A percentile compares a stretch with the other conserved stretches of the same genome.
These are phyloP conservation scores for Oryzaephilus surinamensis DNA, from an alignment of 1,140 invertebrate genomes.

Conservation along the genomic window DNA sequence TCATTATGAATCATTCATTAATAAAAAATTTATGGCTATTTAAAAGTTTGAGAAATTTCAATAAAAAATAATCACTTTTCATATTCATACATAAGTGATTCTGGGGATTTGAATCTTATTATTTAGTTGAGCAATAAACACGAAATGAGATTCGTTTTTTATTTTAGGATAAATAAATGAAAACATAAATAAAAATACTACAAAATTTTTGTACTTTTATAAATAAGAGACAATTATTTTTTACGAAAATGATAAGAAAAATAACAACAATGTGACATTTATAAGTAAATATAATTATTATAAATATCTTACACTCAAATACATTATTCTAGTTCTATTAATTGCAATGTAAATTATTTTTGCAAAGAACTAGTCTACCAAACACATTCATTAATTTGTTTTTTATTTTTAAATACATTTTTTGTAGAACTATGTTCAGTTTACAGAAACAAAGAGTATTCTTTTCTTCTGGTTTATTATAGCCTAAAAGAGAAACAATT, in stretches of 20 bases:
- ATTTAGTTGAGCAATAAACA: too few species aligned
- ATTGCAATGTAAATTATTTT: slow-evolving; percentile 16
- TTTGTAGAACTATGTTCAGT: slow-evolving; percentile 28
- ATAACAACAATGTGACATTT: slow-evolving; percentile 21
- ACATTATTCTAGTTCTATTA: slow-evolving; percentile 34
- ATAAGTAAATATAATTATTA: slow-evolving; percentile 38
- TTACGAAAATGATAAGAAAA: slow-evolving; percentile 9
- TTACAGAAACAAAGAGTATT: slow-evolving; percentile 20
- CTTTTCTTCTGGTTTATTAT: slow-evolving; percentile 7
- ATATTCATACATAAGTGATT: too few species aligned
- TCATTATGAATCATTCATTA: too few species aligned
- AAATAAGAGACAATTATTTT: too few species aligned
- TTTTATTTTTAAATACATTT: slow-evolving; percentile 24
- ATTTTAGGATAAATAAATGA: too few species aligned
- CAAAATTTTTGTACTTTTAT: too few species aligned
- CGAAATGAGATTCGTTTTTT: too few species aligned
- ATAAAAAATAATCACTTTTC: too few species aligned
- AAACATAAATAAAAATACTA: too few species aligned
- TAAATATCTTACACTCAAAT: slow-evolving; percentile 39
- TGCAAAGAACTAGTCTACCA: slow-evolving; percentile 30
- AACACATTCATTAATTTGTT: slow-evolving; percentile 29
- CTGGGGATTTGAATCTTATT: too few species aligned
- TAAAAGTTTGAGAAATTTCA: too few species aligned
- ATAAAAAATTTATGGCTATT: too few species aligned
- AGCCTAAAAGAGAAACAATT: slow-evolving; percentile 14